Evolutionary conservation across 2,113 vertebrate species (phyloP), one percentile per base, ranked within the genome.

Genomic region (Lampris megalopsis): DNA sequence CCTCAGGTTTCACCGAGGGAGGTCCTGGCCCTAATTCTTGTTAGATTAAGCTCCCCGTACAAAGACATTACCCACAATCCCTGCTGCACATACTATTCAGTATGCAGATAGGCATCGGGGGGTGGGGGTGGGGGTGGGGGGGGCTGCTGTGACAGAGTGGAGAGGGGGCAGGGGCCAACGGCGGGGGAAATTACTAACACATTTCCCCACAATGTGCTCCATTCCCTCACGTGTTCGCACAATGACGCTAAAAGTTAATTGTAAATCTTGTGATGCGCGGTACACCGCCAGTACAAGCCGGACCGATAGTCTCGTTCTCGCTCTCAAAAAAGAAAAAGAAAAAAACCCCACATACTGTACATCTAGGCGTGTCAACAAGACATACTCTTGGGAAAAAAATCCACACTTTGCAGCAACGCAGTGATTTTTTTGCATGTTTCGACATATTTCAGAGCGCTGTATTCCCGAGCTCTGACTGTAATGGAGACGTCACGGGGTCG

Each of bases 131-230:
- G 43, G 4, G 43, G 43, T 4, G 43, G 43, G 43, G 59, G 73
- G 68, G 77, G 82, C 63, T 60, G 72, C 69, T 65, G 58, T 7
- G 76, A 80, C 3, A 35, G 61, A 65, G 74, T 0, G 3, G 8
- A 36, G 52, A 57, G 68, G 73, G 42, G 42, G 73, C 38, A 47
- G 71, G 70, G 79, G 76, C 68, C 62, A 47, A 68, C 59, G 36
- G 64, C 37, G n/a, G 70, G 24, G 82, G 63, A 89, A 91, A 90
- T 90, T 81, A 77, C 73, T 7, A 86, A 84, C 91, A 91, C 85
- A 91, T 89, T 91, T 85, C 68, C 73, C 62, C 68, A 56, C 77
- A 83, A 88, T 86, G 82, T 87, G 82, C 82, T 89, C 83, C 91
- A 90, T 88, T 74, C 83, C 50, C 82, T 91, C 85, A 91, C 85